Percentiles rank a stretch among this genome's conserved stretches.
These are phyloP conservation scores for Otolemur crassicaudatus DNA, from an alignment of 2,797 vertebrate species.

Conservation along the genomic window DNA sequence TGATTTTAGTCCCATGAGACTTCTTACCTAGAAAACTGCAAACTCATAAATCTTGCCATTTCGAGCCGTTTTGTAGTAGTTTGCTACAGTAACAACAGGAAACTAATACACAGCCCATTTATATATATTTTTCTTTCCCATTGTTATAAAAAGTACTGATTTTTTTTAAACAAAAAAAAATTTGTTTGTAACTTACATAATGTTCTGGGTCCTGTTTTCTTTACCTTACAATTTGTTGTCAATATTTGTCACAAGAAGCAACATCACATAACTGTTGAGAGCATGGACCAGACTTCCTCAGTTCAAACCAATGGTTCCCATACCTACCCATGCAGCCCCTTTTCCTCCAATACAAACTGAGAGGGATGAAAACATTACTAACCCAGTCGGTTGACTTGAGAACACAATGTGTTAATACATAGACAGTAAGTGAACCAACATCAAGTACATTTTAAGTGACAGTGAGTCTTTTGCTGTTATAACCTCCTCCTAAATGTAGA, in stretches of 20 bases:
- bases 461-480: not conserved
- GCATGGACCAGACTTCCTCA: not conserved
- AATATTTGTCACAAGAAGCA: not conserved
- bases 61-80: not conserved
- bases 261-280: not conserved
- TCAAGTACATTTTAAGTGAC: not conserved
- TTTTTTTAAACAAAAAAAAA: not conserved
- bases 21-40: not conserved
- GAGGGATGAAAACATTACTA: not conserved
- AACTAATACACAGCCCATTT: not conserved
- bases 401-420: not conserved
- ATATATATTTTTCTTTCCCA: not conserved
- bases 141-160: not conserved
- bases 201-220: not conserved
- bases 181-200: not conserved
- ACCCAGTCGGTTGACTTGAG: not conserved
- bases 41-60: not conserved
- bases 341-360: not conserved
- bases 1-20: not conserved
- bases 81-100: not conserved
- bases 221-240: not conserved
- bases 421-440: not conserved
- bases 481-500: not conserved
- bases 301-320: not conserved
- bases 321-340: not conserved